phyloP scores from a whole-genome alignment of 2,797 vertebrate genomes.

The Scomberomorus guttatus region DNA sequence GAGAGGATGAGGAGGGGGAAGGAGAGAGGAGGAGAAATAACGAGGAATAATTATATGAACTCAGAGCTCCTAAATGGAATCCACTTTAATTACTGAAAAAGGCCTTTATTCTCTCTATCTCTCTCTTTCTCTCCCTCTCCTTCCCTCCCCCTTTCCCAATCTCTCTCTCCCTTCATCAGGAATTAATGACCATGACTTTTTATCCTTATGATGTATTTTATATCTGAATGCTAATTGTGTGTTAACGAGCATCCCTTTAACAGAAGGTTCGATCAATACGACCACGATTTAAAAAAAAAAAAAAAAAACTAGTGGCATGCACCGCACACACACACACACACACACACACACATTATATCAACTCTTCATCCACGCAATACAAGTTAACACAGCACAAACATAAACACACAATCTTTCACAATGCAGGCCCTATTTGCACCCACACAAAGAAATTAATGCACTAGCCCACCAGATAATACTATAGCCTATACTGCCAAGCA shows the following conservation, averaged over 20 bases:
- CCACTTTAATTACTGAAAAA: conserved; percentile 82
- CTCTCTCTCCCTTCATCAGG: conserved; percentile 83
- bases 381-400: conserved; percentile 65
- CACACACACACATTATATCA: conserved; percentile 11
- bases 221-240: conserved; percentile 87
- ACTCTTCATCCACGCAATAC: conserved; percentile 48
- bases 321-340: conserved; percentile 52
- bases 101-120: conserved; percentile 70
- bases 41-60: conserved; percentile 81
- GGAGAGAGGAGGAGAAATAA: conserved; percentile 69
- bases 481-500: conserved; percentile 83
- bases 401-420: conserved; percentile 48
- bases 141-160: conserved; percentile 37
- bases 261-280: conserved; percentile 83
- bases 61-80: conserved; percentile 80
- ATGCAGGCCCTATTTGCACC: conserved; percentile 54
- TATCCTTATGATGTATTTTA: conserved; percentile 87
- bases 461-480: conserved; percentile 65
- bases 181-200: conserved; percentile 89
- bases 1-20: conserved; percentile 55
- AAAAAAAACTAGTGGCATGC: conserved; percentile 78
- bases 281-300: conserved; percentile 61
- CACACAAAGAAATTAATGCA: conserved; percentile 62
- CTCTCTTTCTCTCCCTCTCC: conserved; percentile 28
- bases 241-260: conserved; percentile 90